Conservation (phyloP, 2,888 invertebrate species). For the Ennomos quercinarius region DNA sequence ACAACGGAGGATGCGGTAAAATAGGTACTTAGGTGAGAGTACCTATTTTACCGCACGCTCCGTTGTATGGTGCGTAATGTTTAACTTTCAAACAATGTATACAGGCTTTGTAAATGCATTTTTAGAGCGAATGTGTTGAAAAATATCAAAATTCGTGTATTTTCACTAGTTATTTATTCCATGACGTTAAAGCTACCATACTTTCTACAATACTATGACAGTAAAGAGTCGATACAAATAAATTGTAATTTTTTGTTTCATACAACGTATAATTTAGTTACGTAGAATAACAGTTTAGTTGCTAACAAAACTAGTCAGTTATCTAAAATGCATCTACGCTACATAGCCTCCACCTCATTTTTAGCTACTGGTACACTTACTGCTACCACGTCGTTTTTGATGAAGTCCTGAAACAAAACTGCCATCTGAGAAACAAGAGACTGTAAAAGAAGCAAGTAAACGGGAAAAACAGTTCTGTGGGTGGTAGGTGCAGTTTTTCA, state of each 20-base stretch:
- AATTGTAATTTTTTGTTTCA: constrained; percentile 5
- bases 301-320: neutral
- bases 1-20: no score
- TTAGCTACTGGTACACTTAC: constrained; percentile 55
- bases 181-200: constrained; percentile 16
- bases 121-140: no score
- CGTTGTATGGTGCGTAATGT: no score
- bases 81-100: no score
- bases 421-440: neutral
- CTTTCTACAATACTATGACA: constrained; percentile 20
- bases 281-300: neutral
- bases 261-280: no score
- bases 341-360: constrained; percentile 71
- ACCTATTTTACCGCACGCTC: no score
- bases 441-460: no score
- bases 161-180: constrained; percentile 7
- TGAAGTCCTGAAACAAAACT: constrained; percentile 62
- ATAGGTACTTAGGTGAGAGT: no score
- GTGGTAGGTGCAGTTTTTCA: no score
- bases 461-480: no score
- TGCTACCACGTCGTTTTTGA: constrained; percentile 59
- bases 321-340: constrained; percentile 29
- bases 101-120: no score
- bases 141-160: constrained; percentile 18
- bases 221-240: constrained; percentile 21